Percentiles rank a stretch among this genome's conserved stretches.
phyloP scores from a whole-genome alignment of 2,888 invertebrate genomes.

The Leptogaster cylindrica region DNA sequence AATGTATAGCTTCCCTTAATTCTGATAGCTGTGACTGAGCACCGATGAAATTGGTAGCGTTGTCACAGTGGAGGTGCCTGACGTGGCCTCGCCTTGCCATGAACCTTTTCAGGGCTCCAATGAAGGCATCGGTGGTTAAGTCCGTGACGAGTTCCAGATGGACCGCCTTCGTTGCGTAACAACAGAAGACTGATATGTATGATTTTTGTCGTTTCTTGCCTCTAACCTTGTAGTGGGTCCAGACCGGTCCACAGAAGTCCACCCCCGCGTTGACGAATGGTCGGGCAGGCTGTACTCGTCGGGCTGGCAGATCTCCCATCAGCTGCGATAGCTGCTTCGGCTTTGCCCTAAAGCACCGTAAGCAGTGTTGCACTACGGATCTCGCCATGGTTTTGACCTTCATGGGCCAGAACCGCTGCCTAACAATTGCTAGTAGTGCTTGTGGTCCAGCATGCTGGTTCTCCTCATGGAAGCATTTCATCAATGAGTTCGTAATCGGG shows the following conservation, averaged over 20 bases:
- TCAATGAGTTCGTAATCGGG: slow-evolving; percentile 39
- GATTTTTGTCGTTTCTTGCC: slow-evolving; percentile 38
- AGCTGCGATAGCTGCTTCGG: slow-evolving; percentile 44
- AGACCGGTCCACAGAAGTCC: slow-evolving; percentile 43
- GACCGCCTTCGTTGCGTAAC: slow-evolving; percentile 43
- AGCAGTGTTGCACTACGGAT: slow-evolving; percentile 45
- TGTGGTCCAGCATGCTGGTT: neutral
- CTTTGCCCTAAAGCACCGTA: slow-evolving; percentile 45
- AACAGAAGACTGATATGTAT: slow-evolving; percentile 45
- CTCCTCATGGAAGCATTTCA: slow-evolving; percentile 35
- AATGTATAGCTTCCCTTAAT: neutral
- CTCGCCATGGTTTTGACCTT: slow-evolving; percentile 44
- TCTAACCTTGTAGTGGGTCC: slow-evolving; percentile 20
- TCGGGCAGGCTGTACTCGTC: slow-evolving; percentile 41
- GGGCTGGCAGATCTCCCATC: slow-evolving; percentile 51
- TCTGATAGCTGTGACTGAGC: slow-evolving; percentile 12
- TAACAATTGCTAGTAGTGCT: slow-evolving; percentile 39
- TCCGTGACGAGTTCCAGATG: slow-evolving; percentile 42
- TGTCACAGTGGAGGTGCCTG: slow-evolving; percentile 10
- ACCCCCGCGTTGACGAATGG: slow-evolving; percentile 43
- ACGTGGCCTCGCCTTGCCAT: slow-evolving; percentile 29
- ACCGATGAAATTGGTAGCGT: slow-evolving; percentile 37
- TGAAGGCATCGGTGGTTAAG: slow-evolving; percentile 34
- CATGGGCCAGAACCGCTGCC: slow-evolving; percentile 50
- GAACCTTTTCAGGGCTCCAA: slow-evolving; percentile 44